These are phyloP conservation scores for Lethrus apterus DNA, from an alignment of 1,140 invertebrate species.

Conservation along the genomic window DNA sequence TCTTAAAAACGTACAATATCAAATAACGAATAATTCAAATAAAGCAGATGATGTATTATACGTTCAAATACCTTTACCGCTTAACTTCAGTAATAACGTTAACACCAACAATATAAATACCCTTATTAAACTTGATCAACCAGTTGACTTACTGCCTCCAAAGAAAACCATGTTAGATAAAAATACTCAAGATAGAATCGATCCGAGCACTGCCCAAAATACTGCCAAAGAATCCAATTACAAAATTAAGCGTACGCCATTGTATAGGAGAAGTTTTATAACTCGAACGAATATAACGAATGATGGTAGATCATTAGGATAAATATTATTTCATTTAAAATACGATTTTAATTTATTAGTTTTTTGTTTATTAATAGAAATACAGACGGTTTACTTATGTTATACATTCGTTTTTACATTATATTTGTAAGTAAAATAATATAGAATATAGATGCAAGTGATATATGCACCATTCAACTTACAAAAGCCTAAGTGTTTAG, in stretches of 20 bases:
- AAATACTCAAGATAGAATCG: background rate
- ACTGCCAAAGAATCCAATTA: constrained; percentile 5
- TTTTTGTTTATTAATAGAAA: no score
- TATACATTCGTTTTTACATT: no score
- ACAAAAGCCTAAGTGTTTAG: no score
- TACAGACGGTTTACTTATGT: no score
- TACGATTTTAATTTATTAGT: no score
- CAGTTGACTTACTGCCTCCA: background rate
- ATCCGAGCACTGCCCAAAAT: constrained; percentile 3
- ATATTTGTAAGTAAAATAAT: no score
- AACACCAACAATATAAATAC: background rate
- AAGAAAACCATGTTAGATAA: background rate
- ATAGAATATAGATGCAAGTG: no score
- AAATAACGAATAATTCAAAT: constrained; percentile 32
- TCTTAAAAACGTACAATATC: constrained; percentile 32
- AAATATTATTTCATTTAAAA: no score
- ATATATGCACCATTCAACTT: no score
- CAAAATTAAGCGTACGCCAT: background rate
- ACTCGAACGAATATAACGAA: constrained; percentile 4
- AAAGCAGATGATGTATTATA: constrained; percentile 32
- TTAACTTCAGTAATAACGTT: constrained; percentile 25
- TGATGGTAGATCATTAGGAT: constrained; percentile 1
- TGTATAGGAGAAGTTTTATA: constrained; percentile 6
- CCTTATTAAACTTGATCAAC: background rate
- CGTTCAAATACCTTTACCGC: constrained; percentile 36